phyloP scores from a whole-genome alignment of 1,140 invertebrate genomes.

The Pantala flavescens region DNA sequence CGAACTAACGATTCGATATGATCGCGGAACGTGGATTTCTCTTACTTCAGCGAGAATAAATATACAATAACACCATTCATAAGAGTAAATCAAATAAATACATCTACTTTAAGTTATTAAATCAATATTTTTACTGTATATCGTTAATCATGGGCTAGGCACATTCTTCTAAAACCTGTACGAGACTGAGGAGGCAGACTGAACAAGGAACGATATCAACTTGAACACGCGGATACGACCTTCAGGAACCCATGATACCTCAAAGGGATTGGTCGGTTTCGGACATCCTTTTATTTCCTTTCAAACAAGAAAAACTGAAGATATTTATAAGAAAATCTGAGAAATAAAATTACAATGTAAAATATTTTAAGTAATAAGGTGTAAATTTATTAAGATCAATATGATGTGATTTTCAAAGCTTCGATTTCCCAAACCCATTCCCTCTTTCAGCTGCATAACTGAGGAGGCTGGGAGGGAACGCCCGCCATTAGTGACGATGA shows the following conservation, averaged over 20 bases:
- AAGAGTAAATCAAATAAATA: too few relatives aligned
- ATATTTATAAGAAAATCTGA: too few relatives aligned
- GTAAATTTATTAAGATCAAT: background rate
- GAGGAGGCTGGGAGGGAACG: conserved; percentile 21
- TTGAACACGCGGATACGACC: background rate
- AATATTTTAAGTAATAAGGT: too few relatives aligned
- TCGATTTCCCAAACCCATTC: background rate
- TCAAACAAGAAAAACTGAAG: too few relatives aligned
- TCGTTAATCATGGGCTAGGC: too few relatives aligned
- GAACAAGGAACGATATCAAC: background rate
- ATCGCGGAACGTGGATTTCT: background rate
- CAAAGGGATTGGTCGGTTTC: background rate
- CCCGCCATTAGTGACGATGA: conserved; percentile 22
- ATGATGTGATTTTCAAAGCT: background rate
- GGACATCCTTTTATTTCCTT: background rate
- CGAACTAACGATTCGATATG: background rate
- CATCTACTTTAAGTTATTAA: too few relatives aligned
- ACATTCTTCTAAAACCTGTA: too few relatives aligned
- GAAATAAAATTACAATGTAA: too few relatives aligned
- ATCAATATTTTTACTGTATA: too few relatives aligned
- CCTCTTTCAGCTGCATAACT: conserved; percentile 9
- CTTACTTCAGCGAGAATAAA: background rate
- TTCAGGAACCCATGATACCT: background rate
- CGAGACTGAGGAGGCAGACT: background rate
- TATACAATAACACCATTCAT: too few relatives aligned